Evolutionary conservation across 2,113 vertebrate species (phyloP).

Genomic region (Pomatostomus ruficeps): DNA sequence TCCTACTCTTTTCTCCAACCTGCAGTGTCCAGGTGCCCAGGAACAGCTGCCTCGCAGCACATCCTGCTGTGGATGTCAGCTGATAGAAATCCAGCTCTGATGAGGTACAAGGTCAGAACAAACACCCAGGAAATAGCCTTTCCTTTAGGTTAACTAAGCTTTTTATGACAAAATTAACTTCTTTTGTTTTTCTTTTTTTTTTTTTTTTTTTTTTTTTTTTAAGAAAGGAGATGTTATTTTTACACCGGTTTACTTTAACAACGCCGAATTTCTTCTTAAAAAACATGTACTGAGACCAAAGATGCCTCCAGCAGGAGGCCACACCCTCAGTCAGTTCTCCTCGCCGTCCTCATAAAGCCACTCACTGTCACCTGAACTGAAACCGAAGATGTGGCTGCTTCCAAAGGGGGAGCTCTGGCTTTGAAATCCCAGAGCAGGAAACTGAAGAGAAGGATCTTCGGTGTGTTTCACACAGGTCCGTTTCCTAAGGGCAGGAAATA

Average conservation of each 20-base stretch:
- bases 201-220: neutral
- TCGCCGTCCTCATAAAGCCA: neutral
- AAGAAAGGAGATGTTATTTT: neutral
- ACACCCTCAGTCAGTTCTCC: neutral
- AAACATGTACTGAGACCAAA: neutral
- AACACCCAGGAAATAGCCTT: neutral
- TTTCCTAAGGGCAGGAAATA: neutral
- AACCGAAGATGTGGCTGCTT: neutral
- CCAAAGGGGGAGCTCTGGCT: neutral
- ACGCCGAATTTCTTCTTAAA: neutral
- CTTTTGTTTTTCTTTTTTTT: neutral
- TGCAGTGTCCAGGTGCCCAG: neutral
- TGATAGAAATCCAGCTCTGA: neutral
- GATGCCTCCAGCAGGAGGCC: neutral
- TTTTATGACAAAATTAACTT: neutral
- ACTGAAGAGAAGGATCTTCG: neutral
- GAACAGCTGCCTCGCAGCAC: neutral
- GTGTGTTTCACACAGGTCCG: neutral
- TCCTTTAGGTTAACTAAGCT: neutral
- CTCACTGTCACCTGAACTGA: neutral
- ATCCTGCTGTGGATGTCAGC: neutral
- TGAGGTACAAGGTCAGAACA: neutral
- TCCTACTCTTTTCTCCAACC: neutral
- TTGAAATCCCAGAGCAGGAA: neutral
- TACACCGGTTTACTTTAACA: neutral